These are phyloP conservation scores for Nemoura dubitans DNA, from an alignment of 2,888 invertebrate species.

Conservation along the genomic window DNA sequence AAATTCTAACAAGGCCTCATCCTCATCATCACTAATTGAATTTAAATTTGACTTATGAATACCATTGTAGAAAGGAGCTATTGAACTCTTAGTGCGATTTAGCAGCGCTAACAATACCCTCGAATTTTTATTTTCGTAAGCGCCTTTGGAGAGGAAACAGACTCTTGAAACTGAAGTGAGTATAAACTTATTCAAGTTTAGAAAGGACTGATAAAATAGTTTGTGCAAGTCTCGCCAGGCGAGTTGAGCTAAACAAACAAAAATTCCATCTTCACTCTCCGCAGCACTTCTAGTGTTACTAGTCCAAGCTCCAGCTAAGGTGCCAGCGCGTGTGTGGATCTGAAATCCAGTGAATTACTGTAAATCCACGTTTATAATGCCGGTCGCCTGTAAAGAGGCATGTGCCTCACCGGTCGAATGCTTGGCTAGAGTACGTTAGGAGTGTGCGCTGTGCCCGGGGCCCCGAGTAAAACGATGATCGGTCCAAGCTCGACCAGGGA, in stretches of 20 bases:
- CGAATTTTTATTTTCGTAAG: neutral
- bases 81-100: neutral
- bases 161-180: neutral
- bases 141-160: neutral
- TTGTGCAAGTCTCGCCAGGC: neutral
- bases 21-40: neutral
- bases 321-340: neutral
- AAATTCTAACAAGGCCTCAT: neutral
- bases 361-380: neutral
- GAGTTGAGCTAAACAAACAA: neutral
- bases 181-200: neutral
- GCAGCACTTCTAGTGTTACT: neutral
- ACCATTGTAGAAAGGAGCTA: neutral
- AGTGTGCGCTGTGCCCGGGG: no score
- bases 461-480: neutral
- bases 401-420: neutral
- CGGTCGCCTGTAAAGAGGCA: neutral
- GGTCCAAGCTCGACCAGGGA: no score
- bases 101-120: neutral
- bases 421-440: no score
- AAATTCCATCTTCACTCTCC: neutral
- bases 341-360: neutral
- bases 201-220: neutral
- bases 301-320: neutral
- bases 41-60: neutral